Evolutionary conservation across 2,797 vertebrate species (phyloP).

Genomic region (Danio choprae): DNA sequence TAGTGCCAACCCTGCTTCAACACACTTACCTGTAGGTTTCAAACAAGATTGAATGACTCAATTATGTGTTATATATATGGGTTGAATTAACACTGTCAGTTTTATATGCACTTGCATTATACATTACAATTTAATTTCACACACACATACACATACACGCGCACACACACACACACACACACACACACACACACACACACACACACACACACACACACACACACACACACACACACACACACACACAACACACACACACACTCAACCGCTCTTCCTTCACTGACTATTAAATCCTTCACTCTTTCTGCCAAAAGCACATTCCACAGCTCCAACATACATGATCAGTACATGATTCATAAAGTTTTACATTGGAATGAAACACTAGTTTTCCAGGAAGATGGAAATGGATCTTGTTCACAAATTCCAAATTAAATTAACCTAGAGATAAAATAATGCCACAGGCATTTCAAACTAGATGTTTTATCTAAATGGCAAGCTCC

Average conservation of each 20-base stretch:
- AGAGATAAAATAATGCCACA: neutral
- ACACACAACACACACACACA: neutral
- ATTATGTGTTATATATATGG: too few species aligned
- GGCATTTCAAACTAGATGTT: neutral
- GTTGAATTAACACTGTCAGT: too few species aligned
- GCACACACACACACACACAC: neutral
- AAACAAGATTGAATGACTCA: too few species aligned
- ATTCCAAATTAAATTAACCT: constrained; percentile 15
- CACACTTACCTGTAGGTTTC: too few species aligned
- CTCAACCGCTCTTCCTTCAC: neutral
- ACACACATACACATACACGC: too few species aligned
- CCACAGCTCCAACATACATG: neutral
- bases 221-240: neutral
- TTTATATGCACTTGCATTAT: too few species aligned
- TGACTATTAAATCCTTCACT: neutral
- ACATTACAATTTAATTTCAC: too few species aligned
- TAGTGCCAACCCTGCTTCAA: too few species aligned
- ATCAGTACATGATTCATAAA: constrained; percentile 4
- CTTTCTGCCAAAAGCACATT: constrained; percentile 34
- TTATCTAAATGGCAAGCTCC: neutral
- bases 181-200: neutral
- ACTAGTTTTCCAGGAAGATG: neutral
- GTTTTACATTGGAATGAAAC: constrained; percentile 15
- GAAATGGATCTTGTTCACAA: constrained; percentile 6
- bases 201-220: neutral